Conservation (phyloP, 2,888 invertebrate species). For the Trilocha varians region DNA sequence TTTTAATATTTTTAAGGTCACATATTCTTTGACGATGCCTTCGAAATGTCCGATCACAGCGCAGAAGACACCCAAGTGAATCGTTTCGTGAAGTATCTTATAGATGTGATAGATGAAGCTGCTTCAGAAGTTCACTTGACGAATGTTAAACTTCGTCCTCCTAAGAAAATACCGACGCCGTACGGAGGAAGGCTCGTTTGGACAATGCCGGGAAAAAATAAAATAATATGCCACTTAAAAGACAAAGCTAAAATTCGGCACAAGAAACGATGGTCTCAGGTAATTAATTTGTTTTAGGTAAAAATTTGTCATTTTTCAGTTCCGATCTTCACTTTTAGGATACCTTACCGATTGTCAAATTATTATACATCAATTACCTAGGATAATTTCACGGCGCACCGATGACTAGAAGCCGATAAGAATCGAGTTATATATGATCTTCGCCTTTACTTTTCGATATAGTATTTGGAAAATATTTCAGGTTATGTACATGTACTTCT, state of each 20-base stretch:
- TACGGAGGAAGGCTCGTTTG: conserved; percentile 90
- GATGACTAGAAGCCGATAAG: no score
- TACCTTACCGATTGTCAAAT: no score
- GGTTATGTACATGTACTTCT: conserved; percentile 96
- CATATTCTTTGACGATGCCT: conserved; percentile 91
- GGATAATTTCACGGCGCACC: no score
- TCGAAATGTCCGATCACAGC: conserved; percentile 74
- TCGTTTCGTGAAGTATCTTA: conserved; percentile 82
- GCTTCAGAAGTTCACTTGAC: conserved; percentile 80
- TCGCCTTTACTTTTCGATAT: no score
- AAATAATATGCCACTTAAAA: conserved; percentile 89
- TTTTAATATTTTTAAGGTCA: conserved; percentile 69
- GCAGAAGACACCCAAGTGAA: conserved; percentile 85
- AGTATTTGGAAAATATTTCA: conserved; percentile 24
- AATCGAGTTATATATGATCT: no score
- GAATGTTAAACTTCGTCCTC: conserved; percentile 76
- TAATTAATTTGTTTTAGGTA: no score
- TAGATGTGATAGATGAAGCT: conserved; percentile 82
- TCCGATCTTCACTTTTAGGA: no score
- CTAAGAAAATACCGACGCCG: conserved; percentile 84
- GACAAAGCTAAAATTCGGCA: conserved; percentile 91
- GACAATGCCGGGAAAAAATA: conserved; percentile 88
- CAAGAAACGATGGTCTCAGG: conserved; percentile 95
- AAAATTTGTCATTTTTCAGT: no score
- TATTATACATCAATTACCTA: no score